Base-by-base conservation (phyloP, 2,797 vertebrate genomes). In the Sylvia borin region DNA sequence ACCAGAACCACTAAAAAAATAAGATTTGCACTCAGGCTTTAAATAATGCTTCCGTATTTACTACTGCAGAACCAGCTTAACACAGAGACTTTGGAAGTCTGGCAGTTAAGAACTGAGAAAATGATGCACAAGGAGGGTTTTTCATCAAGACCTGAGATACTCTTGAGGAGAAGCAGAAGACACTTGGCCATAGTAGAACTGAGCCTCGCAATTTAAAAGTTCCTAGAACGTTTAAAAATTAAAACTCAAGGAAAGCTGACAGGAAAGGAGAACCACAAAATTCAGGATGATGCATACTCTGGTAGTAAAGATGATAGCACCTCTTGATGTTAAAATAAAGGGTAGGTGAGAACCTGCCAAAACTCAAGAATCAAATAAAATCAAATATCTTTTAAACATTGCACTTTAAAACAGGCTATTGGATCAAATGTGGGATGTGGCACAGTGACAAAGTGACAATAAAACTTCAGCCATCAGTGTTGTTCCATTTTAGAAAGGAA, bases 391-490 rank as follows among this genome's bases (percentile, higher is more conserved):
- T 48, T 73, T 76, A 76, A 85, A 21, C 11, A 43, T 0, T 16
- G 2, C 5, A 11, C 15, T 79, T 82, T 18, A 34, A 79, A 85
- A 19, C 10, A 21, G 43, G 16, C 34, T 22, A 4, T 24, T 42
- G 21, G 29, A 25, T 61, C 24, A 45, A 5, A 10, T 34, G 32
- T 50, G 11, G 11, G 27, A 11, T 72, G 27, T 3, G 7, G 4
- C 40, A 67, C 0, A 7, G 4, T 43, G 45, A 19, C 9, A 32
- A 48, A 60, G 4, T 6, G 19, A 3, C 25, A 7, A 26, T 2
- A 7, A 79, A 54, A 1, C 11, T 38, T 48, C 47, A 50, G 24
- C 24, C 29, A 50, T 24, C 10, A 26, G 3, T 19, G 13, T 43
- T 22, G 21, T 5, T 74, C 22, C 8, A 8, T 43, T 80, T 58